Base-by-base conservation (phyloP, 2,797 vertebrate species). In the Chiloscyllium punctatum region DNA sequence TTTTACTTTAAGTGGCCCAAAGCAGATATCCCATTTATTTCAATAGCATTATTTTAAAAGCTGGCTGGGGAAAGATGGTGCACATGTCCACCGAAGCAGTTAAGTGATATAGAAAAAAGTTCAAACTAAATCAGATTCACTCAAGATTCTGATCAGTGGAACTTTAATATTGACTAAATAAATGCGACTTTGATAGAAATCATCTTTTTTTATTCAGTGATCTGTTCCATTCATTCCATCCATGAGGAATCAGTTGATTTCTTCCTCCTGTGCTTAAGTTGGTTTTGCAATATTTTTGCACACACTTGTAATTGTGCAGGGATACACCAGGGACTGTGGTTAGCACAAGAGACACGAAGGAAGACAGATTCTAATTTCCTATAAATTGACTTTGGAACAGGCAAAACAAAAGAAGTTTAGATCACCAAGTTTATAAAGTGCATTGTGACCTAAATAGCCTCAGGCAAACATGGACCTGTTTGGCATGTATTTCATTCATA, bases 141-240 rank as follows among this genome's bases (percentile, higher is more conserved):
- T n/a, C 9, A 37, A 69, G 66, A 69, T 42, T 92, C n/a, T 92
- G 90, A 68, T 25, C 3, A 23, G 68, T 25, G 66, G 18, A 92
- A 92, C n/a, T 68, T 92, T 23, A 23, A 92, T 92, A n/a, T 92
- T 92, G 62, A n/a, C 25, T 68, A 8, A 33, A 68, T 33, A 2
- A 18, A 9, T 92, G n/a, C n/a, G 37, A 25, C 4, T 37, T 92
- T 68, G 62, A 68, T 92, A 68, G 33, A 33, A 68, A 25, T 18
- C 62, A n/a, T 16, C 62, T 92, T 66, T 42, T n/a, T 53, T 88
- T 30, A n/a, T 69, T 69, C n/a, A 92, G 90, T 92, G 90, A 92
- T 92, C 90, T 11, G 21, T n/a, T 92, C n/a, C 18, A n/a, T 37
- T 92, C 69, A n/a, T 42, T 92, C 25, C n/a, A 69, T 37, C 62